phyloP scores from a whole-genome alignment of 2,888 invertebrate genomes.

The Argyra leucocephala region DNA sequence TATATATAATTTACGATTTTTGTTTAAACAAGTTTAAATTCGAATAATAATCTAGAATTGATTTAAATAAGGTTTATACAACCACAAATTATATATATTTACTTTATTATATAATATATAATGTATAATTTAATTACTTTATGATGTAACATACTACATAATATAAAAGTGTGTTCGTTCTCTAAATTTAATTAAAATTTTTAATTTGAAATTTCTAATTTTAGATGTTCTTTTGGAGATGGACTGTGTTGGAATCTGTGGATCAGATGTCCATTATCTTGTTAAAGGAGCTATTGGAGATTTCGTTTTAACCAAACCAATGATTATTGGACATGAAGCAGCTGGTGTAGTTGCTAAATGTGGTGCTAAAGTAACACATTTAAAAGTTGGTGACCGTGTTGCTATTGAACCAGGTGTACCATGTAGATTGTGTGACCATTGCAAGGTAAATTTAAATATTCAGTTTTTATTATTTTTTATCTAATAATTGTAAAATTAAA shows the following conservation, averaged over 20 bases:
- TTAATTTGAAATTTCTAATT: conserved; percentile 3
- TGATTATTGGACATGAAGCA: conserved; percentile 94
- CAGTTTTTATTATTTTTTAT: background rate
- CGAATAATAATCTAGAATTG: too few species aligned
- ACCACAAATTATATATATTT: too few species aligned
- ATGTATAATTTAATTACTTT: too few species aligned
- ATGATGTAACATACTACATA: too few species aligned
- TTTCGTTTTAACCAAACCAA: conserved; percentile 75
- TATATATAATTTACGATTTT: too few species aligned
- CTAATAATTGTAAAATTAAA: background rate
- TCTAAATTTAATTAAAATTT: background rate
- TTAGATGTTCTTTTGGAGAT: conserved; percentile 59
- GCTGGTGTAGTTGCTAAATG: conserved; percentile 69
- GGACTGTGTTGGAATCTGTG: conserved; percentile 94
- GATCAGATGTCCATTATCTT: conserved; percentile 90
- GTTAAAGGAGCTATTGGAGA: conserved; percentile 74
- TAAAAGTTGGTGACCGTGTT: conserved; percentile 77
- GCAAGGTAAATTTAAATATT: conserved; percentile 50
- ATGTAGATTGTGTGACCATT: conserved; percentile 73
- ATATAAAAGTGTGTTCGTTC: too few species aligned
- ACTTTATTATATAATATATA: too few species aligned
- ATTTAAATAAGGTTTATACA: too few species aligned
- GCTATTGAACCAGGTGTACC: conserved; percentile 91
- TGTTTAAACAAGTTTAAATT: too few species aligned
- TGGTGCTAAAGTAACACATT: conserved; percentile 56